Percentiles rank a stretch among this genome's conserved stretches.
Evolutionary conservation across 2,888 invertebrate species (phyloP).

Genomic region (Phyto melanocephala): DNA sequence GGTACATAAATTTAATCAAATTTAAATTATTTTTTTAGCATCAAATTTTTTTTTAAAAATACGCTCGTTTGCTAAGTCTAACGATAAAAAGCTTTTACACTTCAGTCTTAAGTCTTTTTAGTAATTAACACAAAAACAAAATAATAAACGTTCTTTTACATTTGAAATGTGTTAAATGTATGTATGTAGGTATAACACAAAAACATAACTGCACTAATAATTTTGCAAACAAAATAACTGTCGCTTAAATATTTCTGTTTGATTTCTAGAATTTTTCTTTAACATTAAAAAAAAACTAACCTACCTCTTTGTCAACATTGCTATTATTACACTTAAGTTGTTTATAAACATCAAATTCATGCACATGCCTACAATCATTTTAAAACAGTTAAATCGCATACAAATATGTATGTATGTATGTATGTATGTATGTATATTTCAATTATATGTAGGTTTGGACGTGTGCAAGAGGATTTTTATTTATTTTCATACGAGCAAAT

Average conservation of each 20-base stretch:
- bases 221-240: background rate
- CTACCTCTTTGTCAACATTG: constrained; percentile 33
- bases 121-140: too few relatives aligned
- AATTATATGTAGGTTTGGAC: too few relatives aligned
- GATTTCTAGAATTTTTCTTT: background rate
- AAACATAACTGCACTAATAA: background rate
- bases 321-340: background rate
- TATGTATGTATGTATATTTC: background rate
- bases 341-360: constrained; percentile 7
- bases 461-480: background rate
- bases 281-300: background rate
- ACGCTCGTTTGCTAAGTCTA: background rate
- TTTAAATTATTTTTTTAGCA: too few relatives aligned
- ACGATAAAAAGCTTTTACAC: too few relatives aligned
- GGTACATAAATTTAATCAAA: too few relatives aligned
- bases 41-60: background rate
- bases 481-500: background rate
- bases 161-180: background rate
- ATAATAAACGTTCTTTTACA: too few relatives aligned
- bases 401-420: background rate
- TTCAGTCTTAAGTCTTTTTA: too few relatives aligned
- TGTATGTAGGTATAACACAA: background rate
- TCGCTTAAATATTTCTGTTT: background rate
- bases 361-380: constrained; percentile 11
- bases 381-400: constrained; percentile 28